Evolutionary conservation across 2,113 vertebrate genomes (phyloP).

Genomic region (Cyprinodon variegatus): DNA sequence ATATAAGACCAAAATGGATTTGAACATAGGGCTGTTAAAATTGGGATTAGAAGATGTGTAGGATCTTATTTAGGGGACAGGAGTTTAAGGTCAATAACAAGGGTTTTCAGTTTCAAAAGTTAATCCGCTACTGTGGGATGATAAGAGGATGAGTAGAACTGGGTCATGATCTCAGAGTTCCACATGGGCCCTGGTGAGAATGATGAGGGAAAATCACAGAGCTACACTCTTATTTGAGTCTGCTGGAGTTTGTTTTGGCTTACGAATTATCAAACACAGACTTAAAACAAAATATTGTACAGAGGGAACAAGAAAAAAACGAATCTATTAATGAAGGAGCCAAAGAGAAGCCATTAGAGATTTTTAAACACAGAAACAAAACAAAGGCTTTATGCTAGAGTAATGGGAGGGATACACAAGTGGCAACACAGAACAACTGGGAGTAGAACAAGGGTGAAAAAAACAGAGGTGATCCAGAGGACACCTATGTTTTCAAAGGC

Average conservation of each 20-base stretch:
- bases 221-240: not conserved
- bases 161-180: not conserved
- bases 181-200: not conserved
- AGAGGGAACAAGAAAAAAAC: not conserved
- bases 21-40: slow-evolving; percentile 1
- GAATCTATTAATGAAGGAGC: not conserved
- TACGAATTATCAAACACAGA: slow-evolving; percentile 33
- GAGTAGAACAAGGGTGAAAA: not conserved
- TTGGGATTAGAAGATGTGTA: not conserved
- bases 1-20: slow-evolving; percentile 27
- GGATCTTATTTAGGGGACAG: slow-evolving; percentile 1
- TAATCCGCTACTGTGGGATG: slow-evolving; percentile 7
- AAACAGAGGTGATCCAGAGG: not conserved
- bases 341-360: slow-evolving; percentile 10
- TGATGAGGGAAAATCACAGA: not conserved
- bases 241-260: not conserved
- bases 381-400: slow-evolving; percentile 10
- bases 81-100: not conserved
- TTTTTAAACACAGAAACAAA: slow-evolving; percentile 31
- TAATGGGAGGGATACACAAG: slow-evolving; percentile 35
- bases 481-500: not conserved
- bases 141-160: not conserved
- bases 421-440: not conserved
- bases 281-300: not conserved
- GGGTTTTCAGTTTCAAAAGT: slow-evolving; percentile 6